Evolutionary conservation across 2,888 invertebrate genomes (phyloP), one percentile per base, ranked within the genome.

Genomic region (Tryphoninae sp.): DNA sequence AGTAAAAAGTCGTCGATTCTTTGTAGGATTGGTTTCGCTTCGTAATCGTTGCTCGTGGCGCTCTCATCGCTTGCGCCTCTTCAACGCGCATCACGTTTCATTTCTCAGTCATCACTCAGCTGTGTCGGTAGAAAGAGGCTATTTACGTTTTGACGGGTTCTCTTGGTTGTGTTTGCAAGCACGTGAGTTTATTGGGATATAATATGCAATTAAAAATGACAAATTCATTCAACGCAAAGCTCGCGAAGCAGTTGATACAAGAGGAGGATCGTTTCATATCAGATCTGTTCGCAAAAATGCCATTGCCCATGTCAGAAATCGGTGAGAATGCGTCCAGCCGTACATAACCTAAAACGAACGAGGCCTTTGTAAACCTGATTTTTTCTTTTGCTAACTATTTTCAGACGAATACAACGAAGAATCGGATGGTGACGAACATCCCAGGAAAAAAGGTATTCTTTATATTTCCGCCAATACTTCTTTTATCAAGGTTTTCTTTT

Each of bases 221-320:
- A 72, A 88, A 89, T 51, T 68, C 83, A 42, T 92, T 93, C 83
- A 90, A 93, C 82, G 64, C 82, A 9, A 92, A 91, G 80, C 83
- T 88, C 78, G 86, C 90, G 3, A 92, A 90, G 91, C 92, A 91
- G 90, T 92, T 89, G 83, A 87, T 95, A 62, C 88, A 90, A 65
- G 93, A 92, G 81, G 95, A 95, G 89, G 93, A 94, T 75, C 92
- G 92, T 86, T 95, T 94, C 87, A 91, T 95, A 75, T 93, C 93
- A 84, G 92, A 94, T 86, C 91, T 95, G 65, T 94, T 95, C 87
- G 93, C 94, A 4, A 92, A 93, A 75, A 91, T 94, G 88, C 92
- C 94, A 42, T 89, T 95, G 81, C 94, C 95, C 8, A 87, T 90
- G 51, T 92, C 92, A 80, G 91, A 91, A 85, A 91, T 90, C 89